phyloP scores from a whole-genome alignment of 1,140 invertebrate species.

The Megathymus violae region DNA sequence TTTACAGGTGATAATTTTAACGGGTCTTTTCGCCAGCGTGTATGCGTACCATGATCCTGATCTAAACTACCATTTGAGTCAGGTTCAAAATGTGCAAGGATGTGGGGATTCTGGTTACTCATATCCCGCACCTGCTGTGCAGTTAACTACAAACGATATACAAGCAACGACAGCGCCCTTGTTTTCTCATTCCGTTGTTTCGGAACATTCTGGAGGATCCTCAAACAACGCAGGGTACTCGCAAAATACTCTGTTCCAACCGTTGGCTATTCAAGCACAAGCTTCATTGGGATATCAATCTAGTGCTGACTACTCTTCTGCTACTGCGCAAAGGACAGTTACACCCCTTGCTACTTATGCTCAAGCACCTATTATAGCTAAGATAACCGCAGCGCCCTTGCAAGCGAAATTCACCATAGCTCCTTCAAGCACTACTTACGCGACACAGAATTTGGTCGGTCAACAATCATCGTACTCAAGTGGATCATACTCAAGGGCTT shows the following conservation, averaged over 20 bases:
- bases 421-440: conserved; percentile 57
- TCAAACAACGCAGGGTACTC: conserved; percentile 44
- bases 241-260: conserved; percentile 43
- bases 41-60: conserved; percentile 80
- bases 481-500: conserved; percentile 62
- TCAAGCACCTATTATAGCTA: conserved; percentile 78
- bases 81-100: conserved; percentile 63
- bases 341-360: conserved; percentile 71
- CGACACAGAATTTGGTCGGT: conserved; percentile 59
- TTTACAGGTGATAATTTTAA: conserved; percentile 65
- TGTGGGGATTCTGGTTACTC: conserved; percentile 72
- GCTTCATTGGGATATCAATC: conserved; percentile 63
- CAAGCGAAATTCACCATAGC: conserved; percentile 68
- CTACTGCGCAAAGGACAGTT: conserved; percentile 49
- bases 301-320: conserved; percentile 66
- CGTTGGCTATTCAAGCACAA: too few species aligned
- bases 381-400: conserved; percentile 77
- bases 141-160: conserved; percentile 58
- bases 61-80: conserved; percentile 76
- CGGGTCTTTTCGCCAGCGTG: conserved; percentile 47
- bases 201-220: conserved; percentile 46
- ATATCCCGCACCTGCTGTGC: conserved; percentile 69
- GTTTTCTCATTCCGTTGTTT: conserved; percentile 40
- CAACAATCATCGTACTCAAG: conserved; percentile 52
- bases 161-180: conserved; percentile 47